Evolutionary conservation across 2,797 vertebrate genomes (phyloP), one percentile per base, ranked within the genome.

Genomic region (Halcyon leucocephala): DNA sequence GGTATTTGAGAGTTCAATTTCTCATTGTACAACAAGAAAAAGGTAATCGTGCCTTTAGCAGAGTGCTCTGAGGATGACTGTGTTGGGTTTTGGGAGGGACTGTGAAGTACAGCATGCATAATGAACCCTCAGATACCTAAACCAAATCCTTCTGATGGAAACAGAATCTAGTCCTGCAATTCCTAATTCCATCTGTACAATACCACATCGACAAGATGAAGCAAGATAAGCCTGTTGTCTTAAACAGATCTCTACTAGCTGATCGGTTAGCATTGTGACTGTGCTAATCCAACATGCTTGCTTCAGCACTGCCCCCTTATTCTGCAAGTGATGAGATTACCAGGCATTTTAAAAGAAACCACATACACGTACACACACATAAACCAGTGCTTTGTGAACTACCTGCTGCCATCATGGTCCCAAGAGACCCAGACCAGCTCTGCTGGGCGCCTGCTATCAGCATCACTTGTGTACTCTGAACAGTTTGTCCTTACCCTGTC

Each of bases 401-500:
- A 66, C 71, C 67, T 79, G 71, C 62, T 87, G 69, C 77, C 46
- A 55, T 10, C 57, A 8, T 1, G 6, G 84, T 64, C 65, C 80
- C 82, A 41, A 64, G 51, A 10, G 77, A 74, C 51, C 37, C 41
- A 22, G 57, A 61, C 70, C 42, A 28, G 58, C 90, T 84, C 15
- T 76, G 60, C 88, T 90, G 73, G 5, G 66, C 5, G 46, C 81
- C 83, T 69, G 74, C 73, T 89, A 35, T 74, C 83, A 78, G 89
- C 86, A 57, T 65, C 46, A 48, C 72, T 71, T 14, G 37, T 62
- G 67, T 84, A 62, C 91, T 88, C 88, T 44, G 86, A 35, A 46
- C 62, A 70, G 60, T 86, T 69, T 55, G 86, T 77, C 80, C 86
- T 88, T 72, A 86, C 57, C 79, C 93, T 85, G 55, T 89, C 89